Base-by-base conservation (phyloP, 2,113 vertebrate species). In the Raja brachyura region DNA sequence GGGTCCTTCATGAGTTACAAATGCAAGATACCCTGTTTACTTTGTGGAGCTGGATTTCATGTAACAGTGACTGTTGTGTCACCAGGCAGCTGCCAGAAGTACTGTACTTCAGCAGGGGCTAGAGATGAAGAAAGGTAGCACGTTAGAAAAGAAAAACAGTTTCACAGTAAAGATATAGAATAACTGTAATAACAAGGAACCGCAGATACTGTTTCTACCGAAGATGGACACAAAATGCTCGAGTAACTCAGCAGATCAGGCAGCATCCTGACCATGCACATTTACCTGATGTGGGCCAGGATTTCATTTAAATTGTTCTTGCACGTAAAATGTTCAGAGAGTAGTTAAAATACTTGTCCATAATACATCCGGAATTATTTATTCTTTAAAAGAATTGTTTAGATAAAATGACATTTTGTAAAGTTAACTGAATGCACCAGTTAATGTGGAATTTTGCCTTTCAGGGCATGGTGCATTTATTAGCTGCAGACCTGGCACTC, bases 1-100 rank as follows among this genome's bases (percentile, higher is more conserved):
- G 54, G 68, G 90, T 11, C 66, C 33, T 73, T 33, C 54, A 11
- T 81, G 63, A 22, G 16, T 39, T 22, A 90, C 31, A 90, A 68
- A 33, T 90, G 88, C 20, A n/a, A n/a, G n/a, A n/a, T n/a, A n/a
- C n/a, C n/a, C n/a, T 92, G 63, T 70, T 92, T 73, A 70, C 88
- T 70, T 18, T 70, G 83, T 86, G 61, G 66, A 48, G 39, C 39
- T 54, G 68, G 73, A 73, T 73, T 54, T 18, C 33, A 54, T 54
- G 33, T 28, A 73, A 92, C 20, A 73, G 90, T 73, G 68, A 14
- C 90, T 5, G 73, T 92, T 92, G 90, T 92, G 39, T 63, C 28
- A 5, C 28, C 83, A 88, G 14, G 25, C 83, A 61, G 25, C 56
- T 61, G 56, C 56, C 59, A 4, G n/a, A 86, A 13, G 4, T 86